These are phyloP conservation scores for Paraescarpia echinospica DNA, from an alignment of 1,140 invertebrate species.

Conservation along the genomic window DNA sequence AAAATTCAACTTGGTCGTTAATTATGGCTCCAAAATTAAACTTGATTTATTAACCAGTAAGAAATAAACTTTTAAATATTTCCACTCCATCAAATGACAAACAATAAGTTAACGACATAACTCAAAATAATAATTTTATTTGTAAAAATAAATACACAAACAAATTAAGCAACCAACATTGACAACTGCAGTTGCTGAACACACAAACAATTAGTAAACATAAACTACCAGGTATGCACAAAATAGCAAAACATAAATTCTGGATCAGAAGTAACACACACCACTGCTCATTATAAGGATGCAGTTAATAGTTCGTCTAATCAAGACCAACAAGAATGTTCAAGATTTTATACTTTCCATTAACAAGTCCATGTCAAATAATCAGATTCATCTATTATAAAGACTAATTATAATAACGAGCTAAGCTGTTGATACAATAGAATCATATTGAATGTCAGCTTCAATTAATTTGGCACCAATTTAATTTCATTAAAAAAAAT, in stretches of 20 bases:
- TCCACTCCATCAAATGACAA: neutral
- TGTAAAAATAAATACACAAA: neutral
- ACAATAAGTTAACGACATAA: neutral
- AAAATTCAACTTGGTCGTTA: too few relatives aligned
- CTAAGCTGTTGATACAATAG: neutral
- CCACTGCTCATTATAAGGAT: neutral
- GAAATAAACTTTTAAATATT: neutral
- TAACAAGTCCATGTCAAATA: neutral
- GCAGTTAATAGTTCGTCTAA: neutral
- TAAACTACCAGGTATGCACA: neutral
- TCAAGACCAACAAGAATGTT: neutral
- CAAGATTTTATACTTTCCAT: neutral
- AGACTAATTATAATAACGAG: neutral
- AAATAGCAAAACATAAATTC: neutral
- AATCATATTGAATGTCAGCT: neutral
- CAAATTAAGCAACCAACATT: neutral
- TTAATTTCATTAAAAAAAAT: neutral
- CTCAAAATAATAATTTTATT: neutral
- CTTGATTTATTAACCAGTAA: too few relatives aligned
- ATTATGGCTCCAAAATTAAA: too few relatives aligned
- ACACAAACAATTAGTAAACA: neutral
- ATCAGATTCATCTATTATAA: neutral
- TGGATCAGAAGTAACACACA: neutral
- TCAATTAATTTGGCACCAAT: neutral
- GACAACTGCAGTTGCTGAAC: neutral